These are phyloP conservation scores for Cnemophilus loriae DNA, from an alignment of 2,113 vertebrate genomes.

Conservation along the genomic window DNA sequence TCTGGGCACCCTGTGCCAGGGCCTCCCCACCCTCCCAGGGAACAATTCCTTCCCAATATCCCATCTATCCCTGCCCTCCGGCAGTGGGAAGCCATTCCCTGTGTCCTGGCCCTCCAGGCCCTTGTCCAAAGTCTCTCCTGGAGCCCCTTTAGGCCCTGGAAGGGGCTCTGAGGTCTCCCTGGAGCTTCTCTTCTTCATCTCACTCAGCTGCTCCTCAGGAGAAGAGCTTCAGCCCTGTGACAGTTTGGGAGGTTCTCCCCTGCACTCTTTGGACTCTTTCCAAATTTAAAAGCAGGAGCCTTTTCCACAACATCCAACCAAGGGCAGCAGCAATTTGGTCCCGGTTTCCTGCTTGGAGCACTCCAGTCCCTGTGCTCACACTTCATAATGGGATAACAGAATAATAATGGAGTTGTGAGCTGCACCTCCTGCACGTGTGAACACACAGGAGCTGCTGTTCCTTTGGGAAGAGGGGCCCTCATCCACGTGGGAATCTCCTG, in stretches of 20 bases:
- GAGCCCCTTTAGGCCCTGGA: accelerated
- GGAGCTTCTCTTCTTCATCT: background rate
- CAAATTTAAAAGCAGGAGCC: background rate
- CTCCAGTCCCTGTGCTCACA: accelerated
- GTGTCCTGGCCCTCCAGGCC: background rate
- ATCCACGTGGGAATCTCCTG: background rate
- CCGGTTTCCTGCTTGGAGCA: background rate
- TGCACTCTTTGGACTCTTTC: background rate
- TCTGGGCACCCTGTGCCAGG: background rate
- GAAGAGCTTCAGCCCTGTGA: background rate
- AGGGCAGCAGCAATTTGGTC: too few relatives aligned
- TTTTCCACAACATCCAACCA: background rate
- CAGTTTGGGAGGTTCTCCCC: too few relatives aligned
- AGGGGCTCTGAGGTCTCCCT: background rate
- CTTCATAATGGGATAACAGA: background rate
- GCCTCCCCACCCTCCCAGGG: background rate
- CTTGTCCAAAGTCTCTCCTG: background rate
- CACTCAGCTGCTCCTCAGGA: background rate
- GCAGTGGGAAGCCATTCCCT: background rate
- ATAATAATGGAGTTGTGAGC: background rate
- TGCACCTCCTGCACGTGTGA: background rate
- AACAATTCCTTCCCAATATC: background rate
- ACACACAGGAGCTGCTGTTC: accelerated
- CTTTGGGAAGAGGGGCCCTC: background rate
- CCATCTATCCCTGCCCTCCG: background rate